Evolutionary conservation across 35 echinoderm and acorn worm genomes (phyloP).

Genomic region (Acanthaster planci): DNA sequence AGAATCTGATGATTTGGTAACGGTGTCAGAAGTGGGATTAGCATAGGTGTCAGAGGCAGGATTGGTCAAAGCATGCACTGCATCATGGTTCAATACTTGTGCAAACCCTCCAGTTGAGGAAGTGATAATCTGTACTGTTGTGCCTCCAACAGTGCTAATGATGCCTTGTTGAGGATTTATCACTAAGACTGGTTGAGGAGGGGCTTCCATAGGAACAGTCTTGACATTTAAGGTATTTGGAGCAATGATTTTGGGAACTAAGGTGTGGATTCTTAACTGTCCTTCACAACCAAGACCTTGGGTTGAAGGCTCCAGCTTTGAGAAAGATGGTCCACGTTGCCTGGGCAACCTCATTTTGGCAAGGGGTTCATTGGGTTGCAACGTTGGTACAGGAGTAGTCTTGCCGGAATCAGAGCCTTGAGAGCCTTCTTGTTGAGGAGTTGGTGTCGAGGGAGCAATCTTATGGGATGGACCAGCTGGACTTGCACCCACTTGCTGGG

Average conservation of each 20-base stretch:
- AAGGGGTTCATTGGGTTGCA: no score
- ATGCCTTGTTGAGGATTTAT: background rate
- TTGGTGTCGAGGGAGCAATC: no score
- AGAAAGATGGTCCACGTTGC: no score
- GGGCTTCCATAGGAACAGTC: background rate
- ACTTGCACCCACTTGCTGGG: no score
- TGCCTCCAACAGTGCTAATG: background rate
- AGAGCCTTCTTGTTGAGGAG: no score
- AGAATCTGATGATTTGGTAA: background rate
- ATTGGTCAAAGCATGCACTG: background rate
- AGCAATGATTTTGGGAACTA: background rate
- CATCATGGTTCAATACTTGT: background rate
- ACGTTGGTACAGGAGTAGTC: no score
- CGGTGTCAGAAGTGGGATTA: constrained; percentile 22
- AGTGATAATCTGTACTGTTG: constrained; percentile 5
- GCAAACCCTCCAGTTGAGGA: background rate
- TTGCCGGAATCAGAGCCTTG: no score
- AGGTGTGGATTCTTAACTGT: background rate
- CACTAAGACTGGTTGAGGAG: background rate
- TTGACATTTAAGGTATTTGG: background rate
- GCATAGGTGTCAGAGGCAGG: background rate
- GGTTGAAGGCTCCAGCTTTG: background rate
- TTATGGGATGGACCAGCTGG: no score
- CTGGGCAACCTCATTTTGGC: no score
- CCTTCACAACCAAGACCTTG: background rate